Evolutionary conservation across 23 tunicate species (phyloP), one percentile per base, ranked within the genome.

Genomic region (Halocynthia roretzi): DNA sequence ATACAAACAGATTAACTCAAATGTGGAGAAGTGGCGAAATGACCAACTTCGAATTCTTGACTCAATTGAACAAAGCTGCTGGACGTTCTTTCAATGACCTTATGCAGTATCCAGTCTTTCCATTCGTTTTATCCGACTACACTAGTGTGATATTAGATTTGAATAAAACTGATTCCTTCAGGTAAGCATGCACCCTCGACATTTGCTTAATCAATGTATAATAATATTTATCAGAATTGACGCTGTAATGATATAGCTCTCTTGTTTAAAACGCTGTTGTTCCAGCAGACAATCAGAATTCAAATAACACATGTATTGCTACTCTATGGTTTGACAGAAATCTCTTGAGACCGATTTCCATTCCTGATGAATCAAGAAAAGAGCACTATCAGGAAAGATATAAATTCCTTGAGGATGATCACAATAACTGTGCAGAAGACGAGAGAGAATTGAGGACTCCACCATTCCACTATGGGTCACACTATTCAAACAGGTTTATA

Each of bases 21-120:
- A 50, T 70, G 63, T 95, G 99, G 99, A 70, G 86, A 21, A 63
- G 55, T 23, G 99, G 99, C 19, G 70, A 78, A 67, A 81, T 95
- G 54, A 73, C 81, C 48, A 95, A 95, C 76, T 95, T 95, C 55
- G 96, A 85, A 51, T 95, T 88, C 72, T 61, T 95, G 80, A 95
- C 90, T 72, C 83, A 68, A 56, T 80, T 95, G 11, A 95, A 95
- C 84, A 85, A 91, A 73, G 80, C 87, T 18, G 99, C 99, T 55
- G 99, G 99, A 19, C 68, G 99, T 8, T 82, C 93, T 12, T 95
- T 95, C 80, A 95, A 95, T 68, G 99, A 95, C 77, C 75, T 95
- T 10, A 95, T 95, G 99, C 99, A 95, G 71, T 95, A 95, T 61
- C 99, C 99, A 5, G 99, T 95, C 70, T 74, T 86, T 78, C 99